Conservation (phyloP, 2,888 invertebrate genomes). For the Listrodromus nycthemerus region DNA sequence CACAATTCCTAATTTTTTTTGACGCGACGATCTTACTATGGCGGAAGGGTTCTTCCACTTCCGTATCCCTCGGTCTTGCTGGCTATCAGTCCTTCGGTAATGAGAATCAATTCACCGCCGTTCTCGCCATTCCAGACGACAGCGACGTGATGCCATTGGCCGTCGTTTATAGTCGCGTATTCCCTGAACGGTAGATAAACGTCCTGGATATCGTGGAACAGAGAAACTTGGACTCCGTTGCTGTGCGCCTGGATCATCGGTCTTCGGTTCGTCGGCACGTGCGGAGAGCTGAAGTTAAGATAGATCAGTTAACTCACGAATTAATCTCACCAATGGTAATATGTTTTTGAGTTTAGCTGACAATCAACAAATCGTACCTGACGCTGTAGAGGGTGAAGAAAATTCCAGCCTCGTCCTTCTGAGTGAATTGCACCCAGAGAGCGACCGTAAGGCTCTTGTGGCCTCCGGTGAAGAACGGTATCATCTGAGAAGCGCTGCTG, state of each 20-base stretch:
- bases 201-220: conserved; percentile 95
- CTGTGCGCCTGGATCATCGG: conserved; percentile 96
- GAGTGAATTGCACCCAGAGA: conserved; percentile 98
- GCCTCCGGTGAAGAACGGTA: conserved; percentile 93
- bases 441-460: conserved; percentile 94
- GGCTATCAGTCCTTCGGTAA: conserved; percentile 98
- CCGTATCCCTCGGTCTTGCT: conserved; percentile 96
- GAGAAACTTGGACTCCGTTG: conserved; percentile 95
- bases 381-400: conserved; percentile 97
- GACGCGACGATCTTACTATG: conserved; percentile 88
- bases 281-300: conserved; percentile 87
- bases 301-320: background rate
- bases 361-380: conserved; percentile 85
- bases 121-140: conserved; percentile 96
- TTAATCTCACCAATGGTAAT: background rate
- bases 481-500: conserved; percentile 96
- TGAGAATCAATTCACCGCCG: conserved; percentile 94
- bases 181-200: conserved; percentile 96
- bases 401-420: conserved; percentile 95
- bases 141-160: conserved; percentile 98
- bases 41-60: conserved; percentile 91
- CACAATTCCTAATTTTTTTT: background rate
- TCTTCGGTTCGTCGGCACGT: conserved; percentile 91
- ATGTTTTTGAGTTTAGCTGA: background rate
- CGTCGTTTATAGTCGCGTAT: conserved; percentile 97